Evolutionary conservation across 2,113 vertebrate species (phyloP), one percentile per base, ranked within the genome.

Genomic region (Strigops habroptila): DNA sequence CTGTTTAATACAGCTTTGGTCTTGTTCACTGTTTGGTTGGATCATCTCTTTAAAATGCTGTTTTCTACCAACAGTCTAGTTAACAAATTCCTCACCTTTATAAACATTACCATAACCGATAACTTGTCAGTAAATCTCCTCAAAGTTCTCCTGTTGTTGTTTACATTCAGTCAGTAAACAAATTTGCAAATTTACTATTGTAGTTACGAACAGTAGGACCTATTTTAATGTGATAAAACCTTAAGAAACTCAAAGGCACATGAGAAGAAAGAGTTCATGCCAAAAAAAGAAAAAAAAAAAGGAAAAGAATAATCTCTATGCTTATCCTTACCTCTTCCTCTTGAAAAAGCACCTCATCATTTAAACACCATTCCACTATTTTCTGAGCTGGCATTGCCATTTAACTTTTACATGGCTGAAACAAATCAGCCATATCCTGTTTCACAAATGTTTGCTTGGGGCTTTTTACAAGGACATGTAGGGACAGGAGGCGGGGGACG

Each of bases 401-500:
- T 89, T 82, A 67, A 55, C 27, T 71, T 60, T 21, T 13, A 35
- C 14, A 17, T 7, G 3, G 13, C 18, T 86, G n/a, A 43, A 91
- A 51, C 30, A 89, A 79, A 48, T 2, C n/a, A 63, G 4, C 9
- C 53, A 2, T 43, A 31, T 48, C 18, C 55, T 57, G 25, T 51
- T 63, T 62, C 43, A 35, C 17, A 9, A 59, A 35, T 23, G 33
- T 59, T 14, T 59, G 22, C 21, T 33, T 33, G n/a, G 33, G 57
- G 57, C 57, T 35, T 59, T 59, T 59, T 15, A 10, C 57, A 23
- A 59, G 22, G 21, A 21, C 33, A 35, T 23, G 9, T 21, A 77
- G 37, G 33, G 15, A 25, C 9, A 55, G 33, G 14, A 62, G 2
- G 7, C n/a, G 3, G 4, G 3, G 18, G 2, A 11, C n/a, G 39